Evolutionary conservation across 2,113 vertebrate species (phyloP).

Genomic region (Oreochromis aureus): DNA sequence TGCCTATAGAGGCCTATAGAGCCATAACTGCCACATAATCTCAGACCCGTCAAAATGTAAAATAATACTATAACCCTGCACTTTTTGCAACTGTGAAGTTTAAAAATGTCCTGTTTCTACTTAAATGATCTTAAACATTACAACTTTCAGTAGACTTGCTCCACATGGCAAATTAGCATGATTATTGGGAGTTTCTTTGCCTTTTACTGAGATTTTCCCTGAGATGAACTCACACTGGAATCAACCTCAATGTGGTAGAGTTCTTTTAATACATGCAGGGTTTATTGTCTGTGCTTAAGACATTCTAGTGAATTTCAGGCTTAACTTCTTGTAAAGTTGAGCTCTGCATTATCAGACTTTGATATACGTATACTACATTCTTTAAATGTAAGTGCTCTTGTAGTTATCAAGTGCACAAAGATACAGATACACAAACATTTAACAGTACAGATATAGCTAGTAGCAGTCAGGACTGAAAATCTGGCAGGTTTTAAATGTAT

Average conservation of each 20-base stretch:
- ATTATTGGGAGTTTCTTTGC: background rate
- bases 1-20: background rate
- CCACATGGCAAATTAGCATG: background rate
- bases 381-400: background rate
- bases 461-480: background rate
- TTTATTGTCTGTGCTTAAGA: background rate
- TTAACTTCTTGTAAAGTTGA: background rate
- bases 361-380: background rate
- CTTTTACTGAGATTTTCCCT: background rate
- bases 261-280: background rate
- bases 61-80: background rate
- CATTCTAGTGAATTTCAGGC: background rate
- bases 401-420: background rate
- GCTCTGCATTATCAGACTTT: background rate
- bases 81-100: background rate
- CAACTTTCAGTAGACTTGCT: background rate
- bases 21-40: background rate
- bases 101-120: background rate
- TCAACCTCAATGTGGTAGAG: background rate
- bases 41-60: background rate
- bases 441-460: background rate
- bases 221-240: background rate
- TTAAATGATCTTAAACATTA: background rate
- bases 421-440: background rate
- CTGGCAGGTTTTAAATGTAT: background rate